Conservation (phyloP, 92 coral and sea anemone genomes). For the Pocillopora grandis region DNA sequence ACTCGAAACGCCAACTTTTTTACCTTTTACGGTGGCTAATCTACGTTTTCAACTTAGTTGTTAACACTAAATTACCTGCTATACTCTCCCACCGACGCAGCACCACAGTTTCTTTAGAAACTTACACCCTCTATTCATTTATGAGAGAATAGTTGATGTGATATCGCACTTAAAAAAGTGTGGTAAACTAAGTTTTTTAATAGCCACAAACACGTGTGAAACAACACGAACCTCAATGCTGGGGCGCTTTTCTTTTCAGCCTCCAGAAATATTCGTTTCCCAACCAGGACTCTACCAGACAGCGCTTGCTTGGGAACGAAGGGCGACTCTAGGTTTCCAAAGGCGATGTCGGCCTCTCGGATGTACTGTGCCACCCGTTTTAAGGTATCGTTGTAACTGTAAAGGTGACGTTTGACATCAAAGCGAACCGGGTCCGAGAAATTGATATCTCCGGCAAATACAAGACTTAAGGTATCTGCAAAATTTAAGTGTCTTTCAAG, state of each 20-base stretch:
- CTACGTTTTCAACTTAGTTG: no score
- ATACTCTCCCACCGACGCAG: no score
- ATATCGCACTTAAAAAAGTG: no score
- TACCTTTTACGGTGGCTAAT: no score
- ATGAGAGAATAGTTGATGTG: no score
- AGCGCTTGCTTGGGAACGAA: constrained; percentile 30
- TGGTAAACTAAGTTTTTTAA: no score
- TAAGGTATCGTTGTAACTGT: constrained; percentile 53
- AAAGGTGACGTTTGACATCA: constrained; percentile 29
- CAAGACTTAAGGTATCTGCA: constrained; percentile 38
- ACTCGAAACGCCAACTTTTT: no score
- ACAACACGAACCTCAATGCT: constrained; percentile 46
- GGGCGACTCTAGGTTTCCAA: constrained; percentile 57
- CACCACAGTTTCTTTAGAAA: no score
- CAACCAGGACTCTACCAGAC: constrained; percentile 1
- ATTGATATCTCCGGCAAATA: constrained; percentile 61
- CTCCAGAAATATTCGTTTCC: constrained; percentile 26
- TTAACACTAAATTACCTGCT: no score
- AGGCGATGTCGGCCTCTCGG: constrained; percentile 52
- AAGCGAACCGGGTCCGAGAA: constrained; percentile 53
- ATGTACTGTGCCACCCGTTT: constrained; percentile 28
- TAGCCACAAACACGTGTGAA: no score
- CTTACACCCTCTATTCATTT: no score
- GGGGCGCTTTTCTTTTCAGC: constrained; percentile 46
- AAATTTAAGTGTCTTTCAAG: neutral